Percentiles rank a stretch among this genome's conserved stretches.
Evolutionary conservation across 2,797 vertebrate species (phyloP).

Genomic region (Sebastes baramenuke): DNA sequence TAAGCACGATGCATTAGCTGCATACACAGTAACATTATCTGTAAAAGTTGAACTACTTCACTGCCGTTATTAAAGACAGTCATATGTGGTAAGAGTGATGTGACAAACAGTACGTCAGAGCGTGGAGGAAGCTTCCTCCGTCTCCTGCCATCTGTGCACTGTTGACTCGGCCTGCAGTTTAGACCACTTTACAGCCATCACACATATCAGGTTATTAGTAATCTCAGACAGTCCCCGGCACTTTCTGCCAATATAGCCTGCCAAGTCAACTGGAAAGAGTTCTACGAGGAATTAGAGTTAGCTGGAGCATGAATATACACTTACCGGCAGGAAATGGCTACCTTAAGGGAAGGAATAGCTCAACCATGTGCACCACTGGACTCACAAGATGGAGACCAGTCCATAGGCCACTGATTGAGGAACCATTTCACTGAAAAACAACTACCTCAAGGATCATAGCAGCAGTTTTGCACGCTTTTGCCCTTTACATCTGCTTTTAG

Average conservation of each 20-base stretch:
- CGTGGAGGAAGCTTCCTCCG: neutral
- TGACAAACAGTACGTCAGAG: slow-evolving; percentile 17
- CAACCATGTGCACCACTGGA: neutral
- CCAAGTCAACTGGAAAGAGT: neutral
- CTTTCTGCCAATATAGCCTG: neutral
- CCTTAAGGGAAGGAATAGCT: neutral
- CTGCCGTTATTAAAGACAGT: neutral
- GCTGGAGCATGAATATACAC: neutral
- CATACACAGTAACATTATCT: neutral
- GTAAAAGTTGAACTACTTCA: neutral
- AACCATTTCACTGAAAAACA: neutral
- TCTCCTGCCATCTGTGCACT: slow-evolving; percentile 41
- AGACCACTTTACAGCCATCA: slow-evolving; percentile 33
- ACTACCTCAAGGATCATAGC: neutral
- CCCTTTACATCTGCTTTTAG: neutral
- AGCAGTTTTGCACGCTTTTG: neutral
- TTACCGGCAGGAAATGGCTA: neutral
- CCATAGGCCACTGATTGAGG: neutral
- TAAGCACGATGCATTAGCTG: neutral
- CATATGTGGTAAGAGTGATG: neutral
- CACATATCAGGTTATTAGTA: neutral
- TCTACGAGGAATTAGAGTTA: neutral
- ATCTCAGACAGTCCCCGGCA: neutral
- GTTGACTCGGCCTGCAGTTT: slow-evolving; percentile 38
- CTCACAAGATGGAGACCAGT: neutral